phyloP scores from a whole-genome alignment of 2,797 vertebrate species.

The Thunnus albacares region DNA sequence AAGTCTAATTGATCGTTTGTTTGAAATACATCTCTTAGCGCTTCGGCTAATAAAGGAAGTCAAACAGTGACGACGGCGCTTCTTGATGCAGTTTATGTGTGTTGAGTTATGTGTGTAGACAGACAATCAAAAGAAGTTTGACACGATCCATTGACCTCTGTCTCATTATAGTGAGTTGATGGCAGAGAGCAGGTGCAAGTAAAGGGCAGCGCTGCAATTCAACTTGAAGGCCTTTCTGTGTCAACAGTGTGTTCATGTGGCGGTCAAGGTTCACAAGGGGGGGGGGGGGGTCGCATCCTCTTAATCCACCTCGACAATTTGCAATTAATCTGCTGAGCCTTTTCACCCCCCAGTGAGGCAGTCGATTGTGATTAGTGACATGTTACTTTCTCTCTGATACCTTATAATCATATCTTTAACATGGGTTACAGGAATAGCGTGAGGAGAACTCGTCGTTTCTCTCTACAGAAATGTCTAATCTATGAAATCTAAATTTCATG shows the following conservation, averaged over 20 bases:
- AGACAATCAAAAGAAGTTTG: neutral
- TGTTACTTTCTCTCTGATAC: conserved; percentile 7
- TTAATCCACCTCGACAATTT: neutral
- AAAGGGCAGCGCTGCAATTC: conserved; percentile 26
- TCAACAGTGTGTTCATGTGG: neutral
- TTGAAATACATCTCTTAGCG: neutral
- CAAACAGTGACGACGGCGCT: neutral
- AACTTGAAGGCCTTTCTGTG: conserved; percentile 5
- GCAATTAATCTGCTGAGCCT: conserved; percentile 36
- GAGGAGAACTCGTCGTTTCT: conserved; percentile 7
- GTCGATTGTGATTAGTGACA: conserved; percentile 42
- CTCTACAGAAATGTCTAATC: conserved; percentile 41
- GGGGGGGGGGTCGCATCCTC: neutral
- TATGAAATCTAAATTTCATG: conserved; percentile 7
- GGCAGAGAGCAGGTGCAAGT: neutral
- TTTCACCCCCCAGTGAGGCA: conserved; percentile 4
- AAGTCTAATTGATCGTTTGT: conserved; percentile 27
- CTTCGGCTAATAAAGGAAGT: conserved; percentile 8
- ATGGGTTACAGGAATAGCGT: conserved; percentile 16
- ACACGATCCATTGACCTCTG: conserved; percentile 10
- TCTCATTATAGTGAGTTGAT: conserved; percentile 32
- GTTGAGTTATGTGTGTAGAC: neutral
- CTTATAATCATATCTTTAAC: conserved; percentile 31
- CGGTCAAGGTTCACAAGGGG: neutral
- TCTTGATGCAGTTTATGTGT: neutral